Evolutionary conservation across 2,797 vertebrate species (phyloP), one percentile per base, ranked within the genome.

Genomic region (Australoheros facetus): DNA sequence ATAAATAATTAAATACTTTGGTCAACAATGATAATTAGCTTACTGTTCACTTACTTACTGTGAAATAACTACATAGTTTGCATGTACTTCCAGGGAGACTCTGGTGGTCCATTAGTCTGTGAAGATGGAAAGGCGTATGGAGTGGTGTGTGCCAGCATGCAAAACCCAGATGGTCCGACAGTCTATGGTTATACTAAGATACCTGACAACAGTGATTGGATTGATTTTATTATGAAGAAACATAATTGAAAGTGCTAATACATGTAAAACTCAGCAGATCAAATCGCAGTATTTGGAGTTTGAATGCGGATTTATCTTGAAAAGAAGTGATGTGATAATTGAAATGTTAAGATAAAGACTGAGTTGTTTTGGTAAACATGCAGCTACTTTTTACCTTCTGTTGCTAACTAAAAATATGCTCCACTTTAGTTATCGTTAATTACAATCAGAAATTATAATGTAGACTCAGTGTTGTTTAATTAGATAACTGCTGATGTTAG

Each of bases 61-160:
- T 34, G 9, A 2, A 45, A 14, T 71, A 23, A 37, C 19, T 69
- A 2, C 21, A 32, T 32, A n/a, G 14, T 77, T 7, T 83, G 2
- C 56, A 2, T 88, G 30, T 74, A 2, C 23, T 79, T 83, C 4
- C 84, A 96, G 96, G 94, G 93, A 2, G 95, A 96, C 71, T 95
- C 95, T 3, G 95, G 95, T 4, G 92, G 95, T 0, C 95, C 95
- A 0, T 80, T 96, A 73, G 88, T 96, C 64, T 96, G 96, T 75
- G 85, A 80, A 17, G 19, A 73, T 26, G 85, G 66, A 59, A 73
- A 48, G 19, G 93, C 91, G 0, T 90, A 92, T 0, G 95, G 95
- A 3, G 75, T 96, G 3, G 87, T 95, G 19, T 94, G 93, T 17
- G 39, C 32, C 0, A 2, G 5, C 4, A 4, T 16, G 2, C 0